Percentiles rank a stretch among this genome's conserved stretches.
Conservation (phyloP, 1,140 invertebrate genomes). For the Drosophila simulans region DNA sequence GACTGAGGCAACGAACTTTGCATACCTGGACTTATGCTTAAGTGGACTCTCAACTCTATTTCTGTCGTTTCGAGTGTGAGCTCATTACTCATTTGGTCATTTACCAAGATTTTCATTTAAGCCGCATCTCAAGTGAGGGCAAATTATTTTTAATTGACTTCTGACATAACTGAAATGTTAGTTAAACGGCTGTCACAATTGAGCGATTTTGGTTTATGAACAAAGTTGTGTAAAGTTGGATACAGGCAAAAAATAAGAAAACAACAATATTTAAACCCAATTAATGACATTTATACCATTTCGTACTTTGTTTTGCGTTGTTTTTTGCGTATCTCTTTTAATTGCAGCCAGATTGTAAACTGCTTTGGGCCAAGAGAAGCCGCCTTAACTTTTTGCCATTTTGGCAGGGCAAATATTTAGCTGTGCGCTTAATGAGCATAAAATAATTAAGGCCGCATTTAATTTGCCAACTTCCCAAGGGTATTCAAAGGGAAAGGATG, state of each 20-base stretch:
- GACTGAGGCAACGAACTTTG: slow-evolving; percentile 69
- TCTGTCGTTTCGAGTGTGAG: slow-evolving; percentile 24
- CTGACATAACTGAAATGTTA: slow-evolving; percentile 60
- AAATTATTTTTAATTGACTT: slow-evolving; percentile 65
- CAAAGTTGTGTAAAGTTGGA: slow-evolving; percentile 45
- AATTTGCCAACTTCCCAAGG: slow-evolving; percentile 57
- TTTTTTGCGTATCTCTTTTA: slow-evolving; percentile 47
- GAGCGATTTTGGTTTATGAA: slow-evolving; percentile 69
- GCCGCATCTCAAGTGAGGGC: slow-evolving; percentile 45
- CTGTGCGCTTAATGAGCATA: slow-evolving; percentile 71
- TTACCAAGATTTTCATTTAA: slow-evolving; percentile 26
- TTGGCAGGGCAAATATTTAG: slow-evolving; percentile 47
- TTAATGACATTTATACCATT: slow-evolving; percentile 70
- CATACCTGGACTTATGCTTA: slow-evolving; percentile 29
- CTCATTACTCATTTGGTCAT: slow-evolving; percentile 26
- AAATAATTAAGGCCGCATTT: slow-evolving; percentile 79
- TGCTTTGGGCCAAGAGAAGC: slow-evolving; percentile 63
- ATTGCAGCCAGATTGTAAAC: slow-evolving; percentile 65
- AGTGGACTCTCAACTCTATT: slow-evolving; percentile 43
- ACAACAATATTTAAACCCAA: slow-evolving; percentile 73
- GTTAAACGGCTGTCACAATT: slow-evolving; percentile 60
- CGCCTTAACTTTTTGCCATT: slow-evolving; percentile 57
- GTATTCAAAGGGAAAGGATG: slow-evolving; percentile 55
- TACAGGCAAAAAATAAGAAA: slow-evolving; percentile 13
- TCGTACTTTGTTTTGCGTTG: slow-evolving; percentile 42